Evolutionary conservation across 2,888 invertebrate genomes (phyloP), one percentile per base, ranked within the genome.

Genomic region (Polydrusus tereticollis): DNA sequence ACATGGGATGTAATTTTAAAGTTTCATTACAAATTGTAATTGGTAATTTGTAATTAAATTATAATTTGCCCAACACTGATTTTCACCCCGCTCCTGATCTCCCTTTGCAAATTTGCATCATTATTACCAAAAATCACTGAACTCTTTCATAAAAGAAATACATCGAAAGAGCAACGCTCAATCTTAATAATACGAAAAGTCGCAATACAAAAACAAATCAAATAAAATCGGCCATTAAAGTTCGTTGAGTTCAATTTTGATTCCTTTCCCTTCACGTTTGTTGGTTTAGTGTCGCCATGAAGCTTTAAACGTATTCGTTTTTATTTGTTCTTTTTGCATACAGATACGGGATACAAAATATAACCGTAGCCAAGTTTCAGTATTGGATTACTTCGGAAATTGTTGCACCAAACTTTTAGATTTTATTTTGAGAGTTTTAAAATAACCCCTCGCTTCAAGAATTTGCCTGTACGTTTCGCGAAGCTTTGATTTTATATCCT

Each of bases 341-440:
- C 74, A 43, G 70, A 71, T 65, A 47, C 59, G 58, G 36, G 74
- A 78, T 76, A 78, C 76, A 77, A 77, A 77, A 77, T 77, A 77
- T 76, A 78, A 76, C 75, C 75, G 77, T 74, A 74, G 70, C 73
- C 75, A 76, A 77, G 74, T 79, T 78, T 77, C 74, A 64, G 75
- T 77, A 78, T 78, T 78, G 76, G 77, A 78, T 79, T 79, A 77
- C 78, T 78, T 78, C 75, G 73, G 74, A 75, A 77, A 78, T 76
- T 77, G 76, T 77, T 76, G 75, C 63, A 72, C 59, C 72, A 73
- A 78, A 78, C 76, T 78, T 78, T 74, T 75, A 68, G 74, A 76
- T 77, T 76, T 76, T 76, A 78, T 73, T 76, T 69, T 59, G 60
- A 52, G 74, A 78, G 75, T 77, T 78, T 72, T 72, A 65, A 65